These are phyloP conservation scores for Theonella swinhoei DNA, from an alignment of 37 sponge, comb jelly and placozoan genomes.

Conservation along the genomic window DNA sequence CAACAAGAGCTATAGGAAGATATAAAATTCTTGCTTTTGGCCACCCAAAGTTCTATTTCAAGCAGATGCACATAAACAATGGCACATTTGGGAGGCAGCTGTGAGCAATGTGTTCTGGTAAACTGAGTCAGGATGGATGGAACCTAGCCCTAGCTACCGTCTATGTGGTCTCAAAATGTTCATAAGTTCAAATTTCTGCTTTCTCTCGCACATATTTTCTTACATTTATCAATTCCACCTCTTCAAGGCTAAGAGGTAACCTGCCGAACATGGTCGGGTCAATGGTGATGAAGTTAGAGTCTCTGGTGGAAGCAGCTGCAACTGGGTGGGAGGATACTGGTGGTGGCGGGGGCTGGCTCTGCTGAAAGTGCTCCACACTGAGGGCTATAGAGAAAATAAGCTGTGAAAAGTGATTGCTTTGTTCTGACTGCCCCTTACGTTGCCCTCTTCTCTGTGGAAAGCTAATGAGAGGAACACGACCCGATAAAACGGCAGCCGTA, in stretches of 20 bases:
- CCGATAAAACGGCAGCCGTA: background rate
- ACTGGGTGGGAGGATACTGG: background rate
- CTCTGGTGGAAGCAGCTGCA: background rate
- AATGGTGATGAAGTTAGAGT: background rate
- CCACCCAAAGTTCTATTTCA: too few species aligned
- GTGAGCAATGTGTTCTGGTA: too few species aligned
- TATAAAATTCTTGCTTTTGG: too few species aligned
- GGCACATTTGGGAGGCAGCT: too few species aligned
- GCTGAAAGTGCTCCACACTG: slow-evolving; percentile 26
- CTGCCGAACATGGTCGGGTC: slow-evolving; percentile 53
- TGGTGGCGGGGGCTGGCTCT: background rate
- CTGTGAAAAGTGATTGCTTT: background rate
- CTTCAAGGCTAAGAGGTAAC: slow-evolving; percentile 40
- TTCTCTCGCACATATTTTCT: too few species aligned
- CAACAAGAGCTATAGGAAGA: too few species aligned
- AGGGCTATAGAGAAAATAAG: slow-evolving; percentile 8
- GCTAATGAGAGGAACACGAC: slow-evolving; percentile 16
- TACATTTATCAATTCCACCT: slow-evolving; percentile 71
- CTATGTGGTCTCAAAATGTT: too few species aligned
- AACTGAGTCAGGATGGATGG: too few species aligned
- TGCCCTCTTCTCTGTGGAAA: slow-evolving; percentile 66
- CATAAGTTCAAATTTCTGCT: too few species aligned
- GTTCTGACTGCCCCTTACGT: slow-evolving; percentile 27
- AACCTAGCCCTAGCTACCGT: too few species aligned
- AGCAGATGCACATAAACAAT: too few species aligned